Conservation (phyloP, 2,113 vertebrate species). For the Potamarius usumacintae region DNA sequence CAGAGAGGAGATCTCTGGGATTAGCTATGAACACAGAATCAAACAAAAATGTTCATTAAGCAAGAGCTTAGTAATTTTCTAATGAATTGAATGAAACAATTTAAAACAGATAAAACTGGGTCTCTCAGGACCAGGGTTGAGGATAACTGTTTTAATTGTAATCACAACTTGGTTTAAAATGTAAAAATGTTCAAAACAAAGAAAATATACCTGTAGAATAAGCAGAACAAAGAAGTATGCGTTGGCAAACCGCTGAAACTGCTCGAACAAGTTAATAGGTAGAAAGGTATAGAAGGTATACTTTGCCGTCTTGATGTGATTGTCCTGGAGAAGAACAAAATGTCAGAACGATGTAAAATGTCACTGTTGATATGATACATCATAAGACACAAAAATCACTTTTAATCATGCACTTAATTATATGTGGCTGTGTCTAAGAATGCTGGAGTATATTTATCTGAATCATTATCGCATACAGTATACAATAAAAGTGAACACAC, state of each 20-base stretch:
- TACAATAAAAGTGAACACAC: neutral
- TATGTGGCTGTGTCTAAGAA: neutral
- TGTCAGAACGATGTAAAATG: neutral
- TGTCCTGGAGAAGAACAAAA: conserved; percentile 67
- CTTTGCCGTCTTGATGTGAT: conserved; percentile 78
- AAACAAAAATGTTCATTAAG: neutral
- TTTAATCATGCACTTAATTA: neutral
- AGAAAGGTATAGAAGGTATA: conserved; percentile 78
- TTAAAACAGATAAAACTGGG: neutral
- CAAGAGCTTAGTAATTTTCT: neutral
- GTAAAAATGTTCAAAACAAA: neutral
- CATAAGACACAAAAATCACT: neutral
- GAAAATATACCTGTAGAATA: conserved; percentile 66
- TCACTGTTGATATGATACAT: neutral
- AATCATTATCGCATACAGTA: neutral
- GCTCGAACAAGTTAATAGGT: conserved; percentile 80
- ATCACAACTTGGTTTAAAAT: neutral
- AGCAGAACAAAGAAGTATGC: conserved; percentile 72
- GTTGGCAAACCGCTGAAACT: conserved; percentile 79
- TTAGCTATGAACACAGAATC: conserved; percentile 63
- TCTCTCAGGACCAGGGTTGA: neutral
- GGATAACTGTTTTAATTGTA: neutral
- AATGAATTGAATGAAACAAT: neutral
- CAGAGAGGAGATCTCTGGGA: conserved; percentile 78
- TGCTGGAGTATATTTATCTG: neutral